Evolutionary conservation across 2,797 vertebrate species (phyloP).

Genomic region (Chloroceryle inda): DNA sequence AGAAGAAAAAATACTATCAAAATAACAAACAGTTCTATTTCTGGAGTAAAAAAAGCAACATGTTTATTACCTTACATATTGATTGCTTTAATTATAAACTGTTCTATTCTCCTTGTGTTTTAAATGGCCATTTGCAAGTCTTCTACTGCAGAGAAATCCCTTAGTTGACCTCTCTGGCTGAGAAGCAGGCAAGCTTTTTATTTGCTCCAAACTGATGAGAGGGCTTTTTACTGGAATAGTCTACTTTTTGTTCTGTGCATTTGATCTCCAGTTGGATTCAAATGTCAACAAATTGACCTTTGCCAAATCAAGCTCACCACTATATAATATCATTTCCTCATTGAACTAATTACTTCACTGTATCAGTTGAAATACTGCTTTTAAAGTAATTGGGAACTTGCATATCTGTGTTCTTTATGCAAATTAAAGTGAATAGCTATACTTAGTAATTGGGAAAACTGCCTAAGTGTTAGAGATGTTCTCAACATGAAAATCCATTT

Average conservation of each 20-base stretch:
- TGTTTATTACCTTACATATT: background rate
- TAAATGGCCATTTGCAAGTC: background rate
- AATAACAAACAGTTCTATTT: background rate
- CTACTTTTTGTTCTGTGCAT: slow-evolving; percentile 16
- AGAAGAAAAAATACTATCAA: background rate
- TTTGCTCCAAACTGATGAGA: slow-evolving; percentile 24
- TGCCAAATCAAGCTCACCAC: slow-evolving; percentile 75
- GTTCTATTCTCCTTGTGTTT: background rate
- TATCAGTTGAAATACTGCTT: slow-evolving; percentile 66
- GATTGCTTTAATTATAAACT: background rate
- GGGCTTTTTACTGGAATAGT: slow-evolving; percentile 24
- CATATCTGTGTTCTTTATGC: slow-evolving; percentile 69
- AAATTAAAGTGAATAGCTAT: slow-evolving; percentile 73
- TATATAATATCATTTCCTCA: slow-evolving; percentile 52
- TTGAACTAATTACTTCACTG: slow-evolving; percentile 68
- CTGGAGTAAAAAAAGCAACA: background rate
- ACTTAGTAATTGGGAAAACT: slow-evolving; percentile 45
- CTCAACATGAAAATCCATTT: background rate
- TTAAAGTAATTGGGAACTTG: slow-evolving; percentile 79
- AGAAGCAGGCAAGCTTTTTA: background rate
- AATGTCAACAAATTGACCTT: slow-evolving; percentile 66
- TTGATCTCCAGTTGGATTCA: slow-evolving; percentile 41
- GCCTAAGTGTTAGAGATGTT: background rate
- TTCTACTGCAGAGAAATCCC: background rate
- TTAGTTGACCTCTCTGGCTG: background rate